These are phyloP conservation scores for Zaprionus lachaisei DNA, from an alignment of 1,140 invertebrate species.

Conservation along the genomic window DNA sequence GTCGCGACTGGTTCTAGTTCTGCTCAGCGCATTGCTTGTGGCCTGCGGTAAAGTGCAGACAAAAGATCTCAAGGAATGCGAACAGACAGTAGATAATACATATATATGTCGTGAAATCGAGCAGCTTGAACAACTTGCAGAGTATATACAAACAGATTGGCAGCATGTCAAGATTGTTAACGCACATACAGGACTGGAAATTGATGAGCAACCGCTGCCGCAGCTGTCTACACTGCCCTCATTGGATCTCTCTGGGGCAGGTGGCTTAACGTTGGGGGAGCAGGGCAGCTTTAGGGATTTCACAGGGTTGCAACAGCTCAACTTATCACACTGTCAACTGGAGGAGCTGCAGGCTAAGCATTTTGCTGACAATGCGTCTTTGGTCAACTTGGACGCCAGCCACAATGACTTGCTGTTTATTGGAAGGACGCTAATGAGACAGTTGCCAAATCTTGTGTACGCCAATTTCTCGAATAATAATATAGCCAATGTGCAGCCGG, in stretches of 20 bases:
- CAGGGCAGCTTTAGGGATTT: slow-evolving; percentile 48
- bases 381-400: slow-evolving; percentile 65
- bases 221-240: slow-evolving; percentile 20
- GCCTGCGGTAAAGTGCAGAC: neutral
- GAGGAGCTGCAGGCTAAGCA: slow-evolving; percentile 45
- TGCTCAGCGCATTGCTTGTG: slow-evolving; percentile 16
- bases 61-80: slow-evolving; percentile 63
- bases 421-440: slow-evolving; percentile 25
- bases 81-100: slow-evolving; percentile 22
- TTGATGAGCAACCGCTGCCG: slow-evolving; percentile 9
- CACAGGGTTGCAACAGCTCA: slow-evolving; percentile 44
- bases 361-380: slow-evolving; percentile 38
- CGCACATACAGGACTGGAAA: slow-evolving; percentile 49
- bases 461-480: slow-evolving; percentile 74
- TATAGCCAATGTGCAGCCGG: slow-evolving; percentile 47
- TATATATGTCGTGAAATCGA: slow-evolving; percentile 62
- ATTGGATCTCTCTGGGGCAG: slow-evolving; percentile 54
- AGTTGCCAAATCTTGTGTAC: slow-evolving; percentile 52
- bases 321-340: slow-evolving; percentile 57
- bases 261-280: slow-evolving; percentile 49
- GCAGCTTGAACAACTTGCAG: slow-evolving; percentile 50
- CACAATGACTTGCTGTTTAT: slow-evolving; percentile 58
- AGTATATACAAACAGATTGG: slow-evolving; percentile 39
- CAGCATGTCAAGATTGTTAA: slow-evolving; percentile 43
- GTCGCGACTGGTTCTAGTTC: slow-evolving; percentile 31